A percentile compares a stretch with the other conserved stretches of the same genome.
phyloP scores from a whole-genome alignment of 2,888 invertebrate genomes.

The Chalcis sispes region DNA sequence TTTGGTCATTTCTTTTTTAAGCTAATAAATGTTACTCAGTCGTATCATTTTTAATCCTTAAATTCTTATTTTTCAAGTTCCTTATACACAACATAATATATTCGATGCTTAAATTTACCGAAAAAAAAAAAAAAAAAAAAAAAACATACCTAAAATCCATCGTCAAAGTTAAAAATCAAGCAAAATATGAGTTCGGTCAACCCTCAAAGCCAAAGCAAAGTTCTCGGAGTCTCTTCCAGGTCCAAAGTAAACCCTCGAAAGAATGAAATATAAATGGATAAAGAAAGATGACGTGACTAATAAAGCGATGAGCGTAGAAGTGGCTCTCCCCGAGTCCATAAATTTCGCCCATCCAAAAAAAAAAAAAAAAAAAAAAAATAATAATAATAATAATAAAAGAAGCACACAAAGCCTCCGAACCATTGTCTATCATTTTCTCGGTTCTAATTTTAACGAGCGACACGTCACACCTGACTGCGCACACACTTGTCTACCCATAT shows the following conservation, averaged over 20 bases:
- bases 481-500: background rate
- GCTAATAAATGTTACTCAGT: too few relatives aligned
- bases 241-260: too few relatives aligned
- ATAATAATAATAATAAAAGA: background rate
- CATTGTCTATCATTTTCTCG: background rate
- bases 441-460: constrained; percentile 19
- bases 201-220: too few relatives aligned
- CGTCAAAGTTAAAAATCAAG: background rate
- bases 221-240: too few relatives aligned
- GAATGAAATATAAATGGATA: too few relatives aligned
- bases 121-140: background rate
- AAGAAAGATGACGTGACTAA: constrained; percentile 5
- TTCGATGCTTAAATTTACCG: too few relatives aligned
- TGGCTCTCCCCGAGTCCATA: background rate
- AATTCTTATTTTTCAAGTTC: too few relatives aligned
- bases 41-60: too few relatives aligned
- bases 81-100: too few relatives aligned
- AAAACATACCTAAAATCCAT: background rate
- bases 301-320: constrained; percentile 35
- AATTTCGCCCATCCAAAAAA: constrained; percentile 3
- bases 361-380: background rate
- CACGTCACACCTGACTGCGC: background rate
- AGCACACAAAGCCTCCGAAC: background rate
- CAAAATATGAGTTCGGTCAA: background rate
- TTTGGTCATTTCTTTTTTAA: too few relatives aligned